Evolutionary conservation across 1,140 invertebrate species (phyloP), one percentile per base, ranked within the genome.

Genomic region (Lordiphosa mommai): DNA sequence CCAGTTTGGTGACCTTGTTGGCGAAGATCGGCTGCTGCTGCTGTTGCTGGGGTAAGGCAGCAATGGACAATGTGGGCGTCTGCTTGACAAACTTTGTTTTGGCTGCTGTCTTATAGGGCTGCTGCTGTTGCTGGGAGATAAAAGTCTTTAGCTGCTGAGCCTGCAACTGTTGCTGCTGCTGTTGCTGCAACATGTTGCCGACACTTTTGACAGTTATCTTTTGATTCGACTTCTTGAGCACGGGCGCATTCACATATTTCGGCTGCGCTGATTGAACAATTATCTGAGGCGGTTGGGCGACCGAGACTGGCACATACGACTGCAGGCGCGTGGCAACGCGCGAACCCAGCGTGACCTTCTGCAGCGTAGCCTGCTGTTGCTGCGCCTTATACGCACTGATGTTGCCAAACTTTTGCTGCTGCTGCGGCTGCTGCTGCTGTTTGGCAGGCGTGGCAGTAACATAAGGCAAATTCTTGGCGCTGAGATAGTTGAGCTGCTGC

Each of bases 21-120:
- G 38, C 36, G 12, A 68, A 73, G 14, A 29, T 59, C 14, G 16
- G 12, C 4, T 61, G 38, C 34, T 72, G 76, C 36, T 85, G 76
- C 20, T 76, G 76, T 33, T 72, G 72, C 14, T 74, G 72, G 4
- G 73, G 70, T 4, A 88, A 27, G 0, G 86, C 63, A 33, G 77
- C 69, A 61, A 86, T 86, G 14, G 76, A 80, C n/a, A 80, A 36
- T 5, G 66, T 58, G 1, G 71, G 61, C 20, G 41, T 49, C 23
- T 88, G 86, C 55, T 88, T 88, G 7, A 87, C 63, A 52, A 88
- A 85, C 43, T 88, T 88, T 29, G 79, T 47, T 61, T 73, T 77
- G 0, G 59, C 12, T 10, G 41, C 53, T 2, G 61, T 29, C 47
- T 82, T 76, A 13, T 64, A 70, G 2, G 72, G 53, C 6, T 56